Evolutionary conservation across 2,797 vertebrate genomes (phyloP).

Genomic region (Dromococcyx pavoninus): DNA sequence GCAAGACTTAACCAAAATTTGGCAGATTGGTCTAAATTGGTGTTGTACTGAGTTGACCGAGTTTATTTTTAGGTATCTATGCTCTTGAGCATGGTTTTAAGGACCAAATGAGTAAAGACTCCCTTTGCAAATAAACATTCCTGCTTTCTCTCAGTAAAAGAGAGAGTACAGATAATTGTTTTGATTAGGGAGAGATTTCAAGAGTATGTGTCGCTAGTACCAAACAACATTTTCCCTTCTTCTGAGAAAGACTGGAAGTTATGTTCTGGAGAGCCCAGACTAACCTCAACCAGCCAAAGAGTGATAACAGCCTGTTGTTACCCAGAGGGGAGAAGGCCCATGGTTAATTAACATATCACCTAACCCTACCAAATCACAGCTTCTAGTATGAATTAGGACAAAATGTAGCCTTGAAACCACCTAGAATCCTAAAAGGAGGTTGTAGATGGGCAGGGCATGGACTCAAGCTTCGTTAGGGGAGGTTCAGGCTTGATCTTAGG

Average conservation of each 20-base stretch:
- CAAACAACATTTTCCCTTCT: background rate
- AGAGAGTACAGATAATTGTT: background rate
- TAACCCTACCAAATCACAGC: fast-evolving
- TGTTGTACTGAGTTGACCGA: background rate
- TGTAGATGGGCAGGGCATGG: too few relatives aligned
- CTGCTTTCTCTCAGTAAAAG: background rate
- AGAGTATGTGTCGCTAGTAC: background rate
- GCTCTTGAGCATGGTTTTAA: background rate
- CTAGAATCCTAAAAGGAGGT: too few relatives aligned
- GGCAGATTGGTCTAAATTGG: background rate
- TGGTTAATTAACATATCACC: background rate
- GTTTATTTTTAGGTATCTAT: background rate
- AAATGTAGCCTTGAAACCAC: background rate
- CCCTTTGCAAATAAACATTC: background rate
- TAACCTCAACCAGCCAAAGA: background rate
- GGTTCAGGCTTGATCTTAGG: too few relatives aligned
- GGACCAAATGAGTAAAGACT: background rate
- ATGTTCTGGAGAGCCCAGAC: background rate
- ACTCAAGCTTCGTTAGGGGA: too few relatives aligned
- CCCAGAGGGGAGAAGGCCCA: background rate
- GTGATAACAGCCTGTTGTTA: background rate
- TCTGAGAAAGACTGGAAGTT: background rate
- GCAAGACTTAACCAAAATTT: background rate
- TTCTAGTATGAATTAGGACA: background rate
- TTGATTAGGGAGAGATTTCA: background rate